Evolutionary conservation across 2,888 invertebrate genomes (phyloP), one percentile per base, ranked within the genome.

Genomic region (Lacanobia wlatinum): DNA sequence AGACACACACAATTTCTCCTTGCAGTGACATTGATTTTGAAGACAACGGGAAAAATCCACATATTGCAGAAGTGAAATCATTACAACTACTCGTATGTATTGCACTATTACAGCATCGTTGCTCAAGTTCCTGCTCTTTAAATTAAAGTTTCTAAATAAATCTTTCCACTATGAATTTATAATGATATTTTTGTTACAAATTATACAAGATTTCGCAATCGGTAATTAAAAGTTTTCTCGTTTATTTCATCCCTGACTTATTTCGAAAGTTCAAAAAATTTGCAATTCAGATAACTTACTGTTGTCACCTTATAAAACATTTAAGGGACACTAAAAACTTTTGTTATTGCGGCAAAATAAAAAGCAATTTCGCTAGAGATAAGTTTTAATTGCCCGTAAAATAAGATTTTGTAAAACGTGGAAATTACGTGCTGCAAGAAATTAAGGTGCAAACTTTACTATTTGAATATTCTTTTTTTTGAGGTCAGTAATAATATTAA

Each of bases 211-310:
- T 58, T 68, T 66, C 28, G 63, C 50, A 43, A 82, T 67, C 58
- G n/a, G 50, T 74, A 65, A 75, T 79, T 60, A 56, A 68, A 83
- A 78, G 59, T 75, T 81, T 81, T 66, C 73, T 73, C 62, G 67
- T 79, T 71, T 71, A 64, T 71, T 62, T 60, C 34, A 70, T 43
- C 55, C 40, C 18, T 52, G 65, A 76, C 64, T 70, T 80, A 67
- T 70, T 76, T 53, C 43, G 16, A 64, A 70, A 73, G 48, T 69
- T 60, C 14, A 46, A 38, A 60, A n/a, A 67, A 71, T 75, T 78
- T 82, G 63, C 67, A 82, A 75, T 75, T 73, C 62, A 56, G 59
- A 70, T 75, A 59, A 60, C 53, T 55, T 46, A 46, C 48, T 73
- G 58, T 78, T 70, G 60, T 60, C 69, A 55, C 58, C 56, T 69